These are phyloP conservation scores for Beris morrisii DNA, from an alignment of 2,888 invertebrate genomes.

Conservation along the genomic window DNA sequence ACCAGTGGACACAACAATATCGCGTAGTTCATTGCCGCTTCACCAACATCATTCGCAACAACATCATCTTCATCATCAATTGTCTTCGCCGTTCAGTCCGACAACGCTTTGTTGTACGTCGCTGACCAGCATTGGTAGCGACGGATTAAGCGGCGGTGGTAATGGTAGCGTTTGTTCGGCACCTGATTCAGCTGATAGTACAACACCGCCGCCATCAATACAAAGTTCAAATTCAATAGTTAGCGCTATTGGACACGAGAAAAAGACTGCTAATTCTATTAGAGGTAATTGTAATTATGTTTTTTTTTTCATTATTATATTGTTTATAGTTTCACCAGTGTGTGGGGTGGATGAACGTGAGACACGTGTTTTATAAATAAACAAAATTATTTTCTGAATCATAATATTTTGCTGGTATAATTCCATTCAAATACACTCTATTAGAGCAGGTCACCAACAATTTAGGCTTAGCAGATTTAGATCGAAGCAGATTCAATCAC, in stretches of 20 bases:
- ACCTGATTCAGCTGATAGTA: slow-evolving; percentile 47
- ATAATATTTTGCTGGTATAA: too few relatives aligned
- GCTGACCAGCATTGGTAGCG: slow-evolving; percentile 25
- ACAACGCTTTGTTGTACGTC: slow-evolving; percentile 20
- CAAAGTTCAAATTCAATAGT: slow-evolving; percentile 42
- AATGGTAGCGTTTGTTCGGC: slow-evolving; percentile 35
- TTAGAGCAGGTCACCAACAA: too few relatives aligned
- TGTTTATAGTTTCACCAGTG: too few relatives aligned
- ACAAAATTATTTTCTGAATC: too few relatives aligned
- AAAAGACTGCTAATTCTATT: slow-evolving; percentile 47
- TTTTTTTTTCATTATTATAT: slow-evolving; percentile 18
- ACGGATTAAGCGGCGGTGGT: slow-evolving; percentile 20
- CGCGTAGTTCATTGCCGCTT: slow-evolving; percentile 42
- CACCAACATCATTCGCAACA: slow-evolving; percentile 37
- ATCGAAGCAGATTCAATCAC: too few relatives aligned
- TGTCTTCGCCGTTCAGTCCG: slow-evolving; percentile 31
- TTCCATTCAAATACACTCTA: too few relatives aligned
- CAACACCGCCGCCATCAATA: slow-evolving; percentile 46
- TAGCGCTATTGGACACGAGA: slow-evolving; percentile 44
- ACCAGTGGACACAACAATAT: slow-evolving; percentile 44
- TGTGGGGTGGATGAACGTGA: too few relatives aligned
- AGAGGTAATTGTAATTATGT: slow-evolving; percentile 41
- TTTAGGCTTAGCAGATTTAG: too few relatives aligned
- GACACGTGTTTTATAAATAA: too few relatives aligned
- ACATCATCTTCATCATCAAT: slow-evolving; percentile 39